Base-by-base conservation (phyloP, 2,888 invertebrate species). In the Leucophora obtusa region DNA sequence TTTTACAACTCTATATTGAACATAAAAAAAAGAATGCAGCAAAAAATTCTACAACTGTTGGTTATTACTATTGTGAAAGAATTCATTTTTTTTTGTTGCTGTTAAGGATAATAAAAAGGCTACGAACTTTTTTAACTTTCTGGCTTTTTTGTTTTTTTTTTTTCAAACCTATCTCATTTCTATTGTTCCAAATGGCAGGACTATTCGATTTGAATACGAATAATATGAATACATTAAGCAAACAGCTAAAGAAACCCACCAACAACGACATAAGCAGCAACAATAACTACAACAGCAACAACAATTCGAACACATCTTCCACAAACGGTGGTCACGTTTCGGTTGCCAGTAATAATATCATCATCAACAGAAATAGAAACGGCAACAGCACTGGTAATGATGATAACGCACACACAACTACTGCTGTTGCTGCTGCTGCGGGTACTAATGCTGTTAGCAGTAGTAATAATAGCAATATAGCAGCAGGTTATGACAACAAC, bases 141-240 rank as follows among this genome's bases (percentile, higher is more conserved):
- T 75, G 72, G 68, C 66, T 59, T 74, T 75, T 62, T 56, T 50
- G 21, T 51, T 62, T 33, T 63, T 65, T 59, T 28, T n/a, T 69
- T 56, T 60, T 54, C 51, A 47, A 18, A 21, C 15, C 35, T 84
- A 82, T 84, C 83, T 84, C 84, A 83, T 86, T 63, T 63, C 24
- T 43, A 47, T 78, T 77, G 60, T 66, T 72, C 21, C 63, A 72
- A 72, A 68, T 65, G 86, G 87, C 87, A 88, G 87, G 87, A 87
- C 87, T 86, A 86, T 87, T 87, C 85, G 87, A 88, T 85, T 86
- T 84, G 83, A 87, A 86, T 83, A 51, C 24, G 59, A 35, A 62
- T 82, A 47, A 47, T 47, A 54, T 82, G 72, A 63, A 79, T 79
- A 68, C 84, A 84, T 74, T 62, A 18, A 65, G 50, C 28, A 72